Base-by-base conservation (phyloP, 2,888 invertebrate genomes). In the Polia nebulosa region DNA sequence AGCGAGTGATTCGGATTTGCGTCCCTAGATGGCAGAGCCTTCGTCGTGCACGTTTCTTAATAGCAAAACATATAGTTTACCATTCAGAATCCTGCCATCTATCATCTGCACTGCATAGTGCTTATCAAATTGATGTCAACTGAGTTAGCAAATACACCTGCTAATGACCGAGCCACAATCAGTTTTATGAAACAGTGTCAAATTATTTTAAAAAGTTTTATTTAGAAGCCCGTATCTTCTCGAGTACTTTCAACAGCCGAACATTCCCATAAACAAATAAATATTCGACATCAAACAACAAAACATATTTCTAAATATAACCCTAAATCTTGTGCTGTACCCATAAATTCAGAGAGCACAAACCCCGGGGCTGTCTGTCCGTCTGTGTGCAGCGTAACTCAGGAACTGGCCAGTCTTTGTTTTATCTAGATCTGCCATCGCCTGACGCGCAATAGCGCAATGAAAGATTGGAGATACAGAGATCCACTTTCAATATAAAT, bases 311-410 rank as follows among this genome's bases (percentile, higher is more conserved):
- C 63, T 32, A 69, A 74, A 67, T 36, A 66, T 8, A 62, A 57
- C 49, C 64, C 66, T 61, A 71, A 77, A 61, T 61, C 58, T 68
- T 66, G 34, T 59, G 47, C 52, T 59, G 73, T 72, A 51, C 67
- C 65, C 67, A 81, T 83, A 83, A 80, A 83, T 83, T 67, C 56
- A 36, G 17, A 49, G 47, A 76, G 44, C 71, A 69, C 70, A 52
- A 66, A 53, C 77, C 80, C 80, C 69, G 73, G 58, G 79, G 82
- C 86, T 72, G 83, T 84, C 82, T 66, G 84, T 82, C 87, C 74
- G 81, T 87, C 88, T 84, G 79, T 86, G 80, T 70, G 72, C 65
- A 73, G 86, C 84, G 88, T 87, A 87, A 86, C 87, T 87, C 85
- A 85, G 87, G 82, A 78, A 83, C 83, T 79, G 70, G 74, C 81